These are phyloP conservation scores for Hofmannophila pseudospretella DNA, from an alignment of 2,888 invertebrate species.

Conservation along the genomic window DNA sequence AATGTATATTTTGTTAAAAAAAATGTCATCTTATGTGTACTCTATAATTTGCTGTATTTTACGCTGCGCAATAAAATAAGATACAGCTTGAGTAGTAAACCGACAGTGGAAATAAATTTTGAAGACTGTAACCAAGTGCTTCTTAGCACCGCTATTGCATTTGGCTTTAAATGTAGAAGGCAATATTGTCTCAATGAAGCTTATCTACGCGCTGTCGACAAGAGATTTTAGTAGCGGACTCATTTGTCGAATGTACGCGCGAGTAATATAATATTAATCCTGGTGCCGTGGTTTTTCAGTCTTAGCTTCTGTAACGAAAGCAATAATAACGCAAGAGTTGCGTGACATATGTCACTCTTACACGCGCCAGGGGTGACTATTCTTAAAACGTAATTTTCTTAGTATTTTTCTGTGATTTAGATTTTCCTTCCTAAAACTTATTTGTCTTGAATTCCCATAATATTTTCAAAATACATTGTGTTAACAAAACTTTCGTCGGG, in stretches of 20 bases:
- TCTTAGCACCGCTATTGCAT: background rate
- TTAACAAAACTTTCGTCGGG: too few species aligned
- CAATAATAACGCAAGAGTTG: conserved; percentile 1
- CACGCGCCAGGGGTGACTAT: background rate
- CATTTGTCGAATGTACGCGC: too few species aligned
- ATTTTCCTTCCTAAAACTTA: too few species aligned
- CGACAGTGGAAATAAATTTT: conserved; percentile 3
- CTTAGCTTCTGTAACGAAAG: background rate
- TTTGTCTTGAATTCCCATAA: too few species aligned
- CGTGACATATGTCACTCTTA: background rate
- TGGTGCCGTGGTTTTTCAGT: background rate
- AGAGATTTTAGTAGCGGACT: background rate
- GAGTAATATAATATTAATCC: too few species aligned
- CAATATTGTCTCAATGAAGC: background rate
- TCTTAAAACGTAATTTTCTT: too few species aligned
- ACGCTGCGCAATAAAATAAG: conserved; percentile 8
- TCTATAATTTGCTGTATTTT: conserved; percentile 16
- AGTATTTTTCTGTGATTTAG: too few species aligned
- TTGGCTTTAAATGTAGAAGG: conserved; percentile 1
- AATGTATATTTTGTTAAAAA: background rate
- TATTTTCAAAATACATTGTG: too few species aligned
- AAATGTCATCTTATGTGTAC: conserved; percentile 8
- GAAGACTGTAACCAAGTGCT: background rate
- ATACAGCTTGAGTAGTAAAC: conserved; percentile 1
- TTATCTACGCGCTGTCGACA: background rate